Evolutionary conservation across 1,140 invertebrate species (phyloP), one percentile per base, ranked within the genome.

Genomic region (Magallana ariakensis): DNA sequence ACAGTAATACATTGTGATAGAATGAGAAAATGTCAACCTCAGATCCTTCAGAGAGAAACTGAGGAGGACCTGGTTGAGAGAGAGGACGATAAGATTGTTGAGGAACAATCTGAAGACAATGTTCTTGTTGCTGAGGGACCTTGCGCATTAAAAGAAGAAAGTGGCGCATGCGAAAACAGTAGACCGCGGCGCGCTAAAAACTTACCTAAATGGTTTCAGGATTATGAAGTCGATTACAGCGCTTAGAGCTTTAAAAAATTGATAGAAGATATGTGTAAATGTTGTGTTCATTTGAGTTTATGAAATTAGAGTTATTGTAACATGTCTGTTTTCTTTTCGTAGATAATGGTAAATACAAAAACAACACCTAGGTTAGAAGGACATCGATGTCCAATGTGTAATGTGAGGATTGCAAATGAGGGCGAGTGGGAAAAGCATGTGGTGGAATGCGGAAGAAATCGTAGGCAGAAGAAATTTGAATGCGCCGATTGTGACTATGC

Each of bases 1-100:
- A 57, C 57, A 11, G 6, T 85, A 13, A 85, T 85, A 62, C 83
- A 66, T 53, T 62, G 57, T 53, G 83, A 83, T 58, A 15, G 54
- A 13, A 57, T 83, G 82, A n/a, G 56, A n/a, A 58, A 19, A 83
- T n/a, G 82, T 19, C 33, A 81, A 16, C 5, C 9, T 46, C 80
- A 81, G 26, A 81, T 55, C 33, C 80, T 81, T 19, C 33, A 55
- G n/a, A 33, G 80, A 53, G 80, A 81, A 81, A 81, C 46, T 22
- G 80, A 54, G 46, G 46, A 81, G 53, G 80, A 81, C 5, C 33
- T 46, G 15, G 53, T 53, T 8, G 0, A 15, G 33, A 46, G 53
- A 22, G 53, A 46, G 54, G 11, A 81, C 15, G 54, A 81, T 46
- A 0, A n/a, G 19, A n/a, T 22, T 22, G 62, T 26, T 66, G 62